These are phyloP conservation scores for Pteromalus puparum DNA, from an alignment of 1,140 invertebrate genomes.

Conservation along the genomic window DNA sequence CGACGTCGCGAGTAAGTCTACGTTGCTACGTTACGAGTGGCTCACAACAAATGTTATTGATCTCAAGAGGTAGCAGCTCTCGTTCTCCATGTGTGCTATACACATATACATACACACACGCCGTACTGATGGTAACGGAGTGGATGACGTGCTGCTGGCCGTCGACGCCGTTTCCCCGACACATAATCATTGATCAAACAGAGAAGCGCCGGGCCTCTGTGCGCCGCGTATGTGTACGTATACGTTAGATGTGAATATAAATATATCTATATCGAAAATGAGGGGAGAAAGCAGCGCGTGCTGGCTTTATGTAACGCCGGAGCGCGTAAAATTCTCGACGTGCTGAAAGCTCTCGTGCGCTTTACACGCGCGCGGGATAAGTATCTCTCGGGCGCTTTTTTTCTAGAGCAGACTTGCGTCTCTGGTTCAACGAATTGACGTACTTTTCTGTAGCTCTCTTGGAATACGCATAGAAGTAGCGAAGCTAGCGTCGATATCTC, in stretches of 20 bases:
- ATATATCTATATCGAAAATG: background rate
- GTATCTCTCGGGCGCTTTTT: too few relatives aligned
- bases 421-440: too few relatives aligned
- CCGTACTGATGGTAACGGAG: background rate
- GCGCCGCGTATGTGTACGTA: background rate
- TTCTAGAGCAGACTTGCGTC: too few relatives aligned
- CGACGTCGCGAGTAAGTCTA: constrained; percentile 2
- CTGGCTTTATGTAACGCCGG: background rate
- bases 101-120: too few relatives aligned
- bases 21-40: constrained; percentile 65
- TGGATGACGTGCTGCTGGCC: background rate
- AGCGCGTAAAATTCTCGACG: background rate
- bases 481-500: too few relatives aligned
- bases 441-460: too few relatives aligned
- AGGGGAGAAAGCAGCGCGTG: background rate
- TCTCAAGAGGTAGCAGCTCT: constrained; percentile 36
- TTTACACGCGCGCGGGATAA: background rate
- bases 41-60: constrained; percentile 69
- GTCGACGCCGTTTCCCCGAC: background rate
- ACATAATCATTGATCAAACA: constrained; percentile 67
- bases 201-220: background rate
- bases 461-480: too few relatives aligned
- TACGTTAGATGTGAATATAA: background rate
- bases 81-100: background rate
- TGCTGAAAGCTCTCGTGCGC: background rate